These are phyloP conservation scores for Melinopterus prodromus DNA, from an alignment of 2,888 invertebrate species.

Conservation along the genomic window DNA sequence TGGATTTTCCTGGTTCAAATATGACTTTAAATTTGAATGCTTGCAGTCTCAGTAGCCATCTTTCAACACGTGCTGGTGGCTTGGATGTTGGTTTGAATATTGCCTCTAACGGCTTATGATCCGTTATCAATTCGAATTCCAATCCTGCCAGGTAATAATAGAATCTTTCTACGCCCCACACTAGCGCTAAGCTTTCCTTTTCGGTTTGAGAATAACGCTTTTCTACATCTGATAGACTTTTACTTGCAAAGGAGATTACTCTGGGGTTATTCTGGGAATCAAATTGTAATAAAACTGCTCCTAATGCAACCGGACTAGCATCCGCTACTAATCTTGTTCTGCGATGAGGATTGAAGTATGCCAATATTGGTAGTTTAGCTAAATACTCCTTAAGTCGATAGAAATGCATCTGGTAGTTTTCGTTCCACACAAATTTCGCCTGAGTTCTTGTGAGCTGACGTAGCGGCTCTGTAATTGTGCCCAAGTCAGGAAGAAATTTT, in stretches of 20 bases:
- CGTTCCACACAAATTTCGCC: no score
- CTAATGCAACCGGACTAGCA: constrained; percentile 48
- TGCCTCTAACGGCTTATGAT: constrained; percentile 52
- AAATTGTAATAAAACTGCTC: constrained; percentile 47
- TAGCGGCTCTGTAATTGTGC: no score
- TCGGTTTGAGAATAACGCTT: constrained; percentile 52
- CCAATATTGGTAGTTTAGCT: constrained; percentile 40
- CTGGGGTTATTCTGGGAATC: constrained; percentile 37
- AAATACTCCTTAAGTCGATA: constrained; percentile 25
- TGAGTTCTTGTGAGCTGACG: no score
- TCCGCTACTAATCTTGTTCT: constrained; percentile 45
- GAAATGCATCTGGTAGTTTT: no score
- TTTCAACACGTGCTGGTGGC: constrained; percentile 42
- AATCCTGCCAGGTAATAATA: constrained; percentile 43
- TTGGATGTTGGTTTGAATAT: constrained; percentile 47
- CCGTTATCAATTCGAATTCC: constrained; percentile 45
- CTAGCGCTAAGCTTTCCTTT: constrained; percentile 54
- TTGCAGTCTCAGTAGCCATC: constrained; percentile 43
- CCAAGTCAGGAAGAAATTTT: no score
- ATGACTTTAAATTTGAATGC: constrained; percentile 38
- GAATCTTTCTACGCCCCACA: constrained; percentile 54
- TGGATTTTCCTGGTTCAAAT: constrained; percentile 39
- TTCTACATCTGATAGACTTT: constrained; percentile 21
- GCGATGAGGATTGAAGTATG: constrained; percentile 44
- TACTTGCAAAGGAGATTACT: constrained; percentile 44